Conservation (phyloP, 2,888 invertebrate genomes). For the Taenaris catops region DNA sequence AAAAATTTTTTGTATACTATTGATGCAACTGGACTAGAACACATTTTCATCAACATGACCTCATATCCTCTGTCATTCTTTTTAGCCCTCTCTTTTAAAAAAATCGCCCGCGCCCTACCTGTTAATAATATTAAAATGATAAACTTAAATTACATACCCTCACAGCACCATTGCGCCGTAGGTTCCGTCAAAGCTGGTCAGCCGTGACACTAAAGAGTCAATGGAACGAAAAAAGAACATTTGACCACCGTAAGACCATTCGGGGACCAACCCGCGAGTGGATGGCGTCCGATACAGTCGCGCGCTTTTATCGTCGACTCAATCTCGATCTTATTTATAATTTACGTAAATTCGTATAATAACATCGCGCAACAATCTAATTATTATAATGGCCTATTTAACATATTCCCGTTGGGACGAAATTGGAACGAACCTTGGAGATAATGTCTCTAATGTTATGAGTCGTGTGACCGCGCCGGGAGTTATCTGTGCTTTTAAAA, state of each 20-base stretch:
- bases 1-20: neutral
- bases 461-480: conserved; percentile 5
- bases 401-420: conserved; percentile 69
- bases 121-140: too few relatives aligned
- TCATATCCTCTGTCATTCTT: too few relatives aligned
- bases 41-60: conserved; percentile 46
- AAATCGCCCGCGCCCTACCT: too few relatives aligned
- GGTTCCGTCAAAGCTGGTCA: too few relatives aligned
- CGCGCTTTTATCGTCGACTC: conserved; percentile 67
- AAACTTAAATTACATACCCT: too few relatives aligned
- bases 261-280: too few relatives aligned
- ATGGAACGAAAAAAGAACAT: too few relatives aligned
- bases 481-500: conserved; percentile 66
- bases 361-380: conserved; percentile 77
- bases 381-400: conserved; percentile 78
- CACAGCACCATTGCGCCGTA: too few relatives aligned
- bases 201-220: too few relatives aligned
- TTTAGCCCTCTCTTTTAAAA: too few relatives aligned
- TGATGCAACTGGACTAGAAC: neutral
- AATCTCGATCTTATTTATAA: conserved; percentile 72
- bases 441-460: conserved; percentile 64
- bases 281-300: too few relatives aligned
- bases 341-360: conserved; percentile 76
- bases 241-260: too few relatives aligned
- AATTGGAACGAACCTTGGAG: conserved; percentile 59